Conservation (phyloP, 2,888 invertebrate genomes). For the Cantharis rustica region DNA sequence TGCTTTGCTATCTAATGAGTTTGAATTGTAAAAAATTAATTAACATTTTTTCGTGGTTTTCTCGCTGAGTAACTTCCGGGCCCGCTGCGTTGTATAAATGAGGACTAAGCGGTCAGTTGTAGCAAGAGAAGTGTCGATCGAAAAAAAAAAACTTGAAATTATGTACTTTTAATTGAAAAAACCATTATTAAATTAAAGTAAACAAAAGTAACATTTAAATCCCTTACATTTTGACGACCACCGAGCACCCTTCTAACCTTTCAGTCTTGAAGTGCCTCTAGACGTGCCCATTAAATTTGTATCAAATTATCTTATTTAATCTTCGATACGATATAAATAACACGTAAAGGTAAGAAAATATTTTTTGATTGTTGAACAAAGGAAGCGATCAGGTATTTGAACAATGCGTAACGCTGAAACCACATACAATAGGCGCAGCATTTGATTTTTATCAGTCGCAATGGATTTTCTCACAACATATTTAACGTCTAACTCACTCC, state of each 20-base stretch:
- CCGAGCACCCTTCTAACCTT: not conserved
- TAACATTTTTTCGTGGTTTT: no score
- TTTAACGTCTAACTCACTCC: conserved; percentile 10
- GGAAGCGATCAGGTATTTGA: conserved; percentile 17
- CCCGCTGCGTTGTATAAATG: no score
- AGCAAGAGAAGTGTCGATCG: no score
- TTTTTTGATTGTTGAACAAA: conserved; percentile 14
- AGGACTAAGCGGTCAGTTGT: no score
- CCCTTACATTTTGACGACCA: no score
- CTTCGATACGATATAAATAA: not conserved
- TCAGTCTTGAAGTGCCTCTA: not conserved
- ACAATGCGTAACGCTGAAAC: conserved; percentile 22
- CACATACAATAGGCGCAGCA: conserved; percentile 19
- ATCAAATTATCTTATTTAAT: not conserved
- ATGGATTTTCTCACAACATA: conserved; percentile 23
- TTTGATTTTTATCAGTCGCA: conserved; percentile 13
- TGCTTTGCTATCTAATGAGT: no score
- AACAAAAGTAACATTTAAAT: no score
- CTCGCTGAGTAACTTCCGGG: no score
- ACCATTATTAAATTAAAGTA: no score
- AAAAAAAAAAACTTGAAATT: no score
- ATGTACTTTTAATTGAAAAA: no score
- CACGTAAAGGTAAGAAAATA: not conserved
- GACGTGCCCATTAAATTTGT: not conserved
- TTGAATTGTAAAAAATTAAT: no score